Base-by-base conservation (phyloP, 2,113 vertebrate genomes). In the Microcebus griseorufus region DNA sequence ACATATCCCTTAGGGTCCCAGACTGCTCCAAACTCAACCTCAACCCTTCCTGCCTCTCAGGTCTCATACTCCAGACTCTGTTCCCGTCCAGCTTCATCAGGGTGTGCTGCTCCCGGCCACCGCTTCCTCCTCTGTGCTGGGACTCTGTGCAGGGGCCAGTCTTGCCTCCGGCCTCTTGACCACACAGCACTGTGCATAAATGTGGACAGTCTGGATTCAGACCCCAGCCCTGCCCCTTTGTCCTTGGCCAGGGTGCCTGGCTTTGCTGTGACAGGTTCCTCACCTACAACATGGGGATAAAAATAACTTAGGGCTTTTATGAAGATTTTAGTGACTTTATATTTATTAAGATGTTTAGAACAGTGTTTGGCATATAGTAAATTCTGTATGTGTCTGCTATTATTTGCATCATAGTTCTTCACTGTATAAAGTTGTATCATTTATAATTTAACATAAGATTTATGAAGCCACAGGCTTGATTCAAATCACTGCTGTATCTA, bases 51-150 rank as follows among this genome's bases (percentile, higher is more conserved):
- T 2, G 10, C 69, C 11, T 42, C 20, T 58, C 10, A 2, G 4
- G 45, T 72, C 64, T 32, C 0, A 0, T 32, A 37, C 45, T 27
- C 2, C 16, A 34, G 37, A 20, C 22, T 27, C 48, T 25, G 39
- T 37, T 69, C 51, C 6, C 0, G 53, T 70, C 78, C 13, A 2
- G 1, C 32, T 42, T n/a, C 86, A 12, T 16, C 53, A 17, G 9
- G 42, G 42, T 10, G 23, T 42, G 37, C 53, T 25, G 93, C 62
- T 65, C 32, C 72, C 1, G 27, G 51, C 12, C 10, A 4, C 58
- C 5, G 2, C 58, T 55, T 18, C 2, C 42, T 76, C 23, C 51
- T 85, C n/a, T n/a, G 27, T 13, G 0, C 55, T 0, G 11, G 48
- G 9, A 42, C 34, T 25, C 14, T 10, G 9, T 4, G 29, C n/a